Evolutionary conservation across 2,888 invertebrate species (phyloP), one percentile per base, ranked within the genome.

Genomic region (Caenorhabditis parvicauda): DNA sequence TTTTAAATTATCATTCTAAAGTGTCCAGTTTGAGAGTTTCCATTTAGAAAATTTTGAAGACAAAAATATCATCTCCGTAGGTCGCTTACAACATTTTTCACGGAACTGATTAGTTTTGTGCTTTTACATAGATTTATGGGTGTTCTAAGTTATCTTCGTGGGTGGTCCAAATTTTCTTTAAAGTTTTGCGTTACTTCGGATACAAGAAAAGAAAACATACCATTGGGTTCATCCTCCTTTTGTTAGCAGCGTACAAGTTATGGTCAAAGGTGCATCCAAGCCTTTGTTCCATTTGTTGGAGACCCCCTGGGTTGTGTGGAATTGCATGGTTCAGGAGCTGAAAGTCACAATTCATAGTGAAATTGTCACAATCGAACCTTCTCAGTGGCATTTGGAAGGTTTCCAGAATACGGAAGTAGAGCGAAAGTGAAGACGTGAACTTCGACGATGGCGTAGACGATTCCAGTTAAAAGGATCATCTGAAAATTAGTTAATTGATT

Each of bases 231-330:
- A 61, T 45, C 38, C 70, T 60, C 27, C 79, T 47, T 43, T 73
- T 53, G 54, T 69, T 71, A 1, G 74, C 63, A 2, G 69, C 67
- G 55, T 79, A 79, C 29, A 79, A 64, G 57, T 74, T 72, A 46
- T 74, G 64, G 53, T 79, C 74, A 39, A 79, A 79, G 1, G 72
- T 77, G 67, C 79, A 79, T 14, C 72, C 74, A 32, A 79, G 62
- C 19, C 75, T 47, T 22, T 67, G 56, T 54, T 78, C 77, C 72
- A 79, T 76, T 48, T 78, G 67, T 37, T 58, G 64, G 35, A 70
- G 58, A 9, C 66, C 76, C 14, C 79, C 77, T 2, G 77, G 72
- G 37, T 79, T 79, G 61, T 76, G 75, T 2, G 79, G 79, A 46
- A 79, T 75, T 17, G 79, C 77, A 42, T 75, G 76, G 54, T 79